A percentile compares a stretch with the other conserved stretches of the same genome.
Evolutionary conservation across 2,113 vertebrate species (phyloP).

Genomic region (Alces alces): DNA sequence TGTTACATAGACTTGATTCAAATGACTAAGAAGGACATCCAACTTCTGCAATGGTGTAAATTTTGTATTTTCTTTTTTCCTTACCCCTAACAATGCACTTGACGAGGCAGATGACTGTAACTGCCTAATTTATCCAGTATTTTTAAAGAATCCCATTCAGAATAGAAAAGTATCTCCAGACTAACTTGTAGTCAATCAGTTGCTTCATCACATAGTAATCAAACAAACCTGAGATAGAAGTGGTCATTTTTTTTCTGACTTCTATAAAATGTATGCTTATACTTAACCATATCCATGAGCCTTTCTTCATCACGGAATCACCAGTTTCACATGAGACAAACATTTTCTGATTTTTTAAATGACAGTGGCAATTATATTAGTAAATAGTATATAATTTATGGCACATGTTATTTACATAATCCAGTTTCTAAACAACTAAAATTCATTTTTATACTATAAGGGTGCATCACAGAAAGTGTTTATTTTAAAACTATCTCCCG

Average conservation of each 20-base stretch:
- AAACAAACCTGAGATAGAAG: not conserved
- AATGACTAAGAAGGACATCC: constrained; percentile 20
- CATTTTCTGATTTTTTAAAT: constrained; percentile 37
- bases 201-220: not conserved
- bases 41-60: constrained; percentile 27
- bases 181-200: not conserved
- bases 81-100: constrained; percentile 9
- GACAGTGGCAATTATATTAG: not conserved
- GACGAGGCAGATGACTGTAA: constrained; percentile 3
- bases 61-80: not conserved
- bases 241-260: not conserved
- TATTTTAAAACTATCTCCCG: constrained; percentile 32
- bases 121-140: not conserved
- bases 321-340: not conserved
- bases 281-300: not conserved
- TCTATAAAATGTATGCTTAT: not conserved
- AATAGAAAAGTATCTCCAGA: constrained; percentile 9
- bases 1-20: not conserved
- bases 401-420: not conserved
- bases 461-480: not conserved
- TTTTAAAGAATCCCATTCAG: constrained; percentile 15
- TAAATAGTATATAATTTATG: not conserved
- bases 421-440: not conserved
- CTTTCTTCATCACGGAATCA: not conserved
- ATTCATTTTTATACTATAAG: constrained; percentile 20